Evolutionary conservation across 2,113 vertebrate species (phyloP).

Genomic region (Setophaga petechia): DNA sequence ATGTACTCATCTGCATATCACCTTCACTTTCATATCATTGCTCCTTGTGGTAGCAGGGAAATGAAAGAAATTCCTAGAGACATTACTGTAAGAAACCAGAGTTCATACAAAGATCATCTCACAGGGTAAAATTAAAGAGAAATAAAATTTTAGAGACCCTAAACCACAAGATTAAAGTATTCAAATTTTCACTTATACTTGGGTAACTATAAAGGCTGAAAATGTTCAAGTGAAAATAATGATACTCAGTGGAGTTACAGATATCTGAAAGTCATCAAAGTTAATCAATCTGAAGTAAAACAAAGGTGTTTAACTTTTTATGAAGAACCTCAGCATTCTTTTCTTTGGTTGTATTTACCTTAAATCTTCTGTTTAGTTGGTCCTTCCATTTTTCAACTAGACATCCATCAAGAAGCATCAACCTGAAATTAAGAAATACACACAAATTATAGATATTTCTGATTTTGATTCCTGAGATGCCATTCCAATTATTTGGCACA

Average conservation of each 20-base stretch:
- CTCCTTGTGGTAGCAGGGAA: not conserved
- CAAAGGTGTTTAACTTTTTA: not conserved
- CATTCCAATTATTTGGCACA: not conserved
- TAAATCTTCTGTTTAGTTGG: slow-evolving; percentile 78
- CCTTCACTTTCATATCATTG: not conserved
- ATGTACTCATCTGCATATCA: not conserved
- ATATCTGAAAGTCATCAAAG: not conserved
- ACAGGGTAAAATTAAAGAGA: not conserved
- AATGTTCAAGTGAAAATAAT: not conserved
- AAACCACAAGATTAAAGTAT: not conserved
- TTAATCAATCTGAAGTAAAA: not conserved
- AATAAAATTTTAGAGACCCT: not conserved
- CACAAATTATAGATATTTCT: not conserved
- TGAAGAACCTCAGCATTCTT: not conserved
- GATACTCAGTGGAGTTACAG: not conserved
- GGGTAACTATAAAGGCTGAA: not conserved
- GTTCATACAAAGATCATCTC: not conserved
- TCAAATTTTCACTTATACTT: not conserved
- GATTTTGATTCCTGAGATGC: not conserved
- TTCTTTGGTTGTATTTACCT: slow-evolving; percentile 67
- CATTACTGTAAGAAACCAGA: not conserved
- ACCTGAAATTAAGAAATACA: slow-evolving; percentile 54
- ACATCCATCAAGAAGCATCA: slow-evolving; percentile 85
- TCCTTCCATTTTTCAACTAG: slow-evolving; percentile 85
- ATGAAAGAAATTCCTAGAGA: not conserved